A percentile compares a stretch with the other conserved stretches of the same genome.
phyloP scores from a whole-genome alignment of 2,888 invertebrate genomes.

The Polydrusus pterygomalis region DNA sequence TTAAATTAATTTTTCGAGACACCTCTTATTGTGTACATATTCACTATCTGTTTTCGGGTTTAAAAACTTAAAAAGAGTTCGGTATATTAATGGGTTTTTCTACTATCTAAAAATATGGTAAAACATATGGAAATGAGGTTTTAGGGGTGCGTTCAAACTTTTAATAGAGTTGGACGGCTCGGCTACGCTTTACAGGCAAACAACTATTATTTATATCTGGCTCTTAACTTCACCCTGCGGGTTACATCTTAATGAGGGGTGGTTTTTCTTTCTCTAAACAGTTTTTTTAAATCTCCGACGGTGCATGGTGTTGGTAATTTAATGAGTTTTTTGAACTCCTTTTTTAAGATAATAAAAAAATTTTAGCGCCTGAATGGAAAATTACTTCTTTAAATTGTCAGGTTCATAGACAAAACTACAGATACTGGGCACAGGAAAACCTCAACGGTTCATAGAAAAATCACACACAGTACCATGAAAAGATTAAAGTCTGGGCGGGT shows the following conservation, averaged over 20 bases:
- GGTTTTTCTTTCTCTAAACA: slow-evolving; percentile 9
- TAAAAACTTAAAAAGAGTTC: slow-evolving; percentile 3
- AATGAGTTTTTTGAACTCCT: slow-evolving; percentile 7
- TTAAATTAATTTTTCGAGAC: slow-evolving; percentile 50
- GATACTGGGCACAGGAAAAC: too few relatives aligned
- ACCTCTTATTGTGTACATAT: slow-evolving; percentile 23
- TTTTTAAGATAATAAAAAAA: too few relatives aligned
- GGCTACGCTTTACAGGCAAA: slow-evolving; percentile 6
- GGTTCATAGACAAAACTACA: too few relatives aligned
- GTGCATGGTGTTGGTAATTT: slow-evolving; percentile 17
- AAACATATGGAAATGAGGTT: slow-evolving; percentile 42
- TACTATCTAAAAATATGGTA: slow-evolving; percentile 44
- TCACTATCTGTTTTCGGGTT: slow-evolving; percentile 22
- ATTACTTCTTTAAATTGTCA: too few relatives aligned
- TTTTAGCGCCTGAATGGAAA: too few relatives aligned
- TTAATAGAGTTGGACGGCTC: slow-evolving; percentile 33
- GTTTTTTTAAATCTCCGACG: slow-evolving; percentile 11
- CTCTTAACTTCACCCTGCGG: slow-evolving; percentile 12
- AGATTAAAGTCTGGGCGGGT: too few relatives aligned
- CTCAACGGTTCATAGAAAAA: too few relatives aligned
- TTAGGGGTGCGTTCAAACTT: slow-evolving; percentile 40
- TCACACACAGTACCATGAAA: too few relatives aligned
- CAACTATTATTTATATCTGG: slow-evolving; percentile 30
- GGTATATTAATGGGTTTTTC: slow-evolving; percentile 19
- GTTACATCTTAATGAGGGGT: slow-evolving; percentile 35